phyloP scores from a whole-genome alignment of 2,113 vertebrate species.

The Zapornia atra region DNA sequence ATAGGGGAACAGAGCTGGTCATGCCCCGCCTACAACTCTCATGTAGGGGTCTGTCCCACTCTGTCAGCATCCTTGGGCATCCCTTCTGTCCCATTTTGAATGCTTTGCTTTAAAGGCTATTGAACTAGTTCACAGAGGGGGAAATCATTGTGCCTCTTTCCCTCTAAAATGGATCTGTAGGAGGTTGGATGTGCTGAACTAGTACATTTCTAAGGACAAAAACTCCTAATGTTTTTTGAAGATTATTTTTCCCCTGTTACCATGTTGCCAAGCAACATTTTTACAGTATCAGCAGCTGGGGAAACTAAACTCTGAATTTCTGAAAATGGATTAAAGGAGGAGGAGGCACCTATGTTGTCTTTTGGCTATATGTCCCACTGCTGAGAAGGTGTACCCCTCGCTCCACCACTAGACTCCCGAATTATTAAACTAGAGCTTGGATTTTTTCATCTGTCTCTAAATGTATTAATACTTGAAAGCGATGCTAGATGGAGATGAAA shows the following conservation, averaged over 20 bases:
- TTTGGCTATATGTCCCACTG: neutral
- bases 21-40: neutral
- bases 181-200: constrained; percentile 77
- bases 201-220: constrained; percentile 80
- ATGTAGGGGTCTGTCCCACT: neutral
- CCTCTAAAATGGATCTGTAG: constrained; percentile 72
- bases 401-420: neutral
- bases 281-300: constrained; percentile 80
- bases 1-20: neutral
- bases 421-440: neutral
- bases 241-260: constrained; percentile 63
- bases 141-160: constrained; percentile 63
- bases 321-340: constrained; percentile 58
- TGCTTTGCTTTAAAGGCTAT: constrained; percentile 32
- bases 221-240: constrained; percentile 76
- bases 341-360: neutral
- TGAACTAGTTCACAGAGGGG: neutral
- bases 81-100: neutral
- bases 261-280: constrained; percentile 84
- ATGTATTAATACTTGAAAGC: neutral
- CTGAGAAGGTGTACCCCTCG: neutral
- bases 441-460: neutral
- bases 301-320: constrained; percentile 61
- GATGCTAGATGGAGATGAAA: neutral
- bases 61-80: neutral